These are phyloP conservation scores for Megaceryle maxima DNA, from an alignment of 2,113 vertebrate genomes.

Conservation along the genomic window DNA sequence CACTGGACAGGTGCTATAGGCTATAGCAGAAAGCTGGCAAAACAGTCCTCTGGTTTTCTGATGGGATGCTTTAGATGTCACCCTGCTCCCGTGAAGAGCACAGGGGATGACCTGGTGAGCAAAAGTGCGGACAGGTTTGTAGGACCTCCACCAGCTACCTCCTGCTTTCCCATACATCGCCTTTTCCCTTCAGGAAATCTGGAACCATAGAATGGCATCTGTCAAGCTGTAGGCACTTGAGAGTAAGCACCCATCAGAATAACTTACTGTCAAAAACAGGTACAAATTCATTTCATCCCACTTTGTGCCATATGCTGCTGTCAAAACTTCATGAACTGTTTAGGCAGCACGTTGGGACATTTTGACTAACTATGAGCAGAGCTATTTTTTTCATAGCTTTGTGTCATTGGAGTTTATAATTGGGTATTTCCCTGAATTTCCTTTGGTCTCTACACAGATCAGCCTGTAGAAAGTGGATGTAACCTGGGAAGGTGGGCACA, in stretches of 20 bases:
- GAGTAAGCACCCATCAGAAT: conserved; percentile 62
- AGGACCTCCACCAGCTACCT: neutral
- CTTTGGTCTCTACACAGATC: neutral
- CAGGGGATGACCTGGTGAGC: neutral
- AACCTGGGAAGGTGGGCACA: neutral
- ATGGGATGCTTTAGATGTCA: neutral
- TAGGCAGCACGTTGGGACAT: conserved; percentile 65
- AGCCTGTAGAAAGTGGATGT: neutral
- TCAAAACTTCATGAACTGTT: conserved; percentile 68
- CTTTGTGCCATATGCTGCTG: conserved; percentile 66
- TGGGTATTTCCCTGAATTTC: conserved; percentile 8
- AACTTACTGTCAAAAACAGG: conserved; percentile 66
- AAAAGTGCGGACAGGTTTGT: neutral
- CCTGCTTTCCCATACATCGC: conserved; percentile 42
- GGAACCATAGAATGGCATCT: conserved; percentile 51
- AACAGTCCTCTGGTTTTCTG: neutral
- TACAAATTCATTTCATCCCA: conserved; percentile 62
- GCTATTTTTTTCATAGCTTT: conserved; percentile 33
- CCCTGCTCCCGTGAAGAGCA: neutral
- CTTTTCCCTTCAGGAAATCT: conserved; percentile 49
- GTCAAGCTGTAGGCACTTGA: conserved; percentile 57
- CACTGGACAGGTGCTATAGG: neutral
- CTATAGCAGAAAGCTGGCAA: neutral
- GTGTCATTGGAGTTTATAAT: neutral
- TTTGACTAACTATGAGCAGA: conserved; percentile 53